These are phyloP conservation scores for Harpalus rufipes DNA, from an alignment of 2,888 invertebrate genomes.

Conservation along the genomic window DNA sequence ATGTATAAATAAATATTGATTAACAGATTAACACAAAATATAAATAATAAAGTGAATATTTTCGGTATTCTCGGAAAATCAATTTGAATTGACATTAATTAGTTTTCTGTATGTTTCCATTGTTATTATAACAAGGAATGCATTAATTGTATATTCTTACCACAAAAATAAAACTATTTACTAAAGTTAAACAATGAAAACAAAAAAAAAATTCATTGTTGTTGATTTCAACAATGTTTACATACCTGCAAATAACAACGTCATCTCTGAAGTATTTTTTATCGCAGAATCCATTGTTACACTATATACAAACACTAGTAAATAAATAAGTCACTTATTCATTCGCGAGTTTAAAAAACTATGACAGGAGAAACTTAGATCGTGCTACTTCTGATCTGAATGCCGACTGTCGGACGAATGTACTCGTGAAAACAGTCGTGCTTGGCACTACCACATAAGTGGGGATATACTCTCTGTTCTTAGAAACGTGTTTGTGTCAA, in stretches of 20 bases:
- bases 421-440: conserved; percentile 48
- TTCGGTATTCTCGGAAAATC: conserved; percentile 10
- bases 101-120: background rate
- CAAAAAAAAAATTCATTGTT: background rate
- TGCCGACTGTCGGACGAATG: conserved; percentile 20
- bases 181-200: background rate
- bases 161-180: background rate
- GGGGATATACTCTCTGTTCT: conserved; percentile 16
- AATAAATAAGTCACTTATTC: background rate
- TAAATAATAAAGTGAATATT: conserved; percentile 19
- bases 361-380: background rate
- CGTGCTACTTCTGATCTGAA: conserved; percentile 23
- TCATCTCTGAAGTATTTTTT: conserved; percentile 6
- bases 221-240: background rate
- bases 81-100: conserved; percentile 19
- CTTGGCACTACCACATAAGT: conserved; percentile 15
- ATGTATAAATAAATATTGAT: conserved; percentile 8
- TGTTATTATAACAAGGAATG: too few relatives aligned
- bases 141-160: background rate
- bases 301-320: background rate
- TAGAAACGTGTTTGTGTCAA: conserved; percentile 1
- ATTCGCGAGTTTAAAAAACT: background rate
- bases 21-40: conserved; percentile 7
- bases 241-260: background rate
- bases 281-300: conserved; percentile 7